Percentiles rank a stretch among this genome's conserved stretches.
phyloP scores from a whole-genome alignment of 2,888 invertebrate species.

The Arenicola marina region DNA sequence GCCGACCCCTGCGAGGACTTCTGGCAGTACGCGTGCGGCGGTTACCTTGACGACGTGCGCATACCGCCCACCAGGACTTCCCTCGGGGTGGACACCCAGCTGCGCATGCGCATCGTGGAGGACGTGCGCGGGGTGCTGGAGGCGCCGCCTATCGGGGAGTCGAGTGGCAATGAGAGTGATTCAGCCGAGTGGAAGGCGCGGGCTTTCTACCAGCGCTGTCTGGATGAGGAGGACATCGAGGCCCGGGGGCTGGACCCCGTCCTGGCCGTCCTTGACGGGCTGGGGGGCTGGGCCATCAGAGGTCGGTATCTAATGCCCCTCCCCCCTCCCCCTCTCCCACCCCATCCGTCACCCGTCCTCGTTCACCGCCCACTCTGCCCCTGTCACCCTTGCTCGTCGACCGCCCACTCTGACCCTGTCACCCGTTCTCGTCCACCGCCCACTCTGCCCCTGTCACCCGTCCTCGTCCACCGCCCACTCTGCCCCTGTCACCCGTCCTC shows the following conservation, averaged over 20 bases:
- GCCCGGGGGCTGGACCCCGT: conserved; percentile 10
- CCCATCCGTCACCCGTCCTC: no score
- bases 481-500: no score
- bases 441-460: no score
- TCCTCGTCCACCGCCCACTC: no score
- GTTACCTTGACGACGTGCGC: conserved; percentile 17
- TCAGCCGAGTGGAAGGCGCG: conserved; percentile 26
- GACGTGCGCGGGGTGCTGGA: background rate
- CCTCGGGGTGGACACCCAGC: conserved; percentile 16
- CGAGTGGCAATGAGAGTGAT: background rate
- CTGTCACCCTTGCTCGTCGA: no score
- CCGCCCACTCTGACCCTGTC: no score
- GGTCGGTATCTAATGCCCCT: no score
- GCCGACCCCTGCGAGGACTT: conserved; percentile 82
- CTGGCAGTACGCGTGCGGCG: conserved; percentile 77
- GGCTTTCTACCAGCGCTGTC: conserved; percentile 18
- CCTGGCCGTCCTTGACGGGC: conserved; percentile 8
- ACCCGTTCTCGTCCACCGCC: no score
- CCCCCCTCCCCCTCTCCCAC: no score
- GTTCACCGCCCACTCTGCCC: no score
- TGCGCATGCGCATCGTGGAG: background rate
- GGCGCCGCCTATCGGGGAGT: no score
- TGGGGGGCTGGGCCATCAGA: conserved; percentile 23
- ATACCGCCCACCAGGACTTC: conserved; percentile 19
- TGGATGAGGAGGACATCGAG: conserved; percentile 9